Evolutionary conservation across 2,888 invertebrate genomes (phyloP), one percentile per base, ranked within the genome.

Genomic region (Embidobia sp.): DNA sequence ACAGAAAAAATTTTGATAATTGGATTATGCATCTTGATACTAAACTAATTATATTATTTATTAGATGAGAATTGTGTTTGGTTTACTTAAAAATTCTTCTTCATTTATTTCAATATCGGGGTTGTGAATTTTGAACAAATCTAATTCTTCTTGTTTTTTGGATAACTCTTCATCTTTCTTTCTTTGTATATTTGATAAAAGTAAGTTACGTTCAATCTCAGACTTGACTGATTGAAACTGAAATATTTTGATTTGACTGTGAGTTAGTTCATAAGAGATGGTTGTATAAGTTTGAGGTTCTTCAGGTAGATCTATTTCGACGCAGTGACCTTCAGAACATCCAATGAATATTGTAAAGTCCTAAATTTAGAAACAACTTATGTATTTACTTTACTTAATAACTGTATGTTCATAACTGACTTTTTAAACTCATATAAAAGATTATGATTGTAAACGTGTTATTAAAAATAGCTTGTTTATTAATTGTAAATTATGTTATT

Each of bases 181-280:
- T 18, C 83, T 84, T 79, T 92, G 92, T 18, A 92, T 92, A 70
- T 92, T 91, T 46, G 90, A 89, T 1, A 93, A 90, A 77, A 92
- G 91, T n/a, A 93, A 86, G 48, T 95, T 92, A 51, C 92, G 88
- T 1, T 91, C 86, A 69, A 93, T 92, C 55, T 90, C 90, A 18
- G 93, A 92, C 85, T 94, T 94, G 1, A 93, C 91, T 0, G 93
- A 92, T 6, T 87, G 87, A 82, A 94, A 94, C 59, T 89, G 88
- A 1, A 91, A 90, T 10, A 80, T 75, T 69, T 86, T 88, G 0
- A 89, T 80, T n/a, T 85, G 75, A 8, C 90, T 81, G 7, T 89
- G 78, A 0, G 83, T 64, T 3, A 92, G 82, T 29, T 89, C 81
- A 76, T 90, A 92, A 0, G 91, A 90, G 67, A 91, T 81, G 69